phyloP scores from a whole-genome alignment of 2,888 invertebrate genomes.

The Philopedon plagiatum region DNA sequence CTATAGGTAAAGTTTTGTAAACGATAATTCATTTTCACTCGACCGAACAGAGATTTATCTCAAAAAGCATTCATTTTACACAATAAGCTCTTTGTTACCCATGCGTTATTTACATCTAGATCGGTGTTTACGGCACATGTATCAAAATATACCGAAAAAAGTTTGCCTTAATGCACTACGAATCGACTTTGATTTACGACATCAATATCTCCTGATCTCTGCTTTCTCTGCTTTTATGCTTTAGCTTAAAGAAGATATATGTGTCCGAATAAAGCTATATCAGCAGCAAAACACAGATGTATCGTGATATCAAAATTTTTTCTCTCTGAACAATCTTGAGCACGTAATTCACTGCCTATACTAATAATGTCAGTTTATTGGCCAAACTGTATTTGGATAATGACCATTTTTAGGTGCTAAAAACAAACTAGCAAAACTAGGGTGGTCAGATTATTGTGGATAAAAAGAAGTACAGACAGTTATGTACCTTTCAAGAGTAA shows the following conservation, averaged over 20 bases:
- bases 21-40: neutral
- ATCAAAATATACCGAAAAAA: slow-evolving; percentile 46
- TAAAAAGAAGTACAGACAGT: too few relatives aligned
- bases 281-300: slow-evolving; percentile 39
- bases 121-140: slow-evolving; percentile 48
- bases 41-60: neutral
- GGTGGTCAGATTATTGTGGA: too few relatives aligned
- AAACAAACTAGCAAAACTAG: too few relatives aligned
- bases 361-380: slow-evolving; percentile 3
- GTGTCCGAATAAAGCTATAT: slow-evolving; percentile 39
- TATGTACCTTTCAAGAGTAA: too few relatives aligned
- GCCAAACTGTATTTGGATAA: neutral
- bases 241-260: slow-evolving; percentile 49
- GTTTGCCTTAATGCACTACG: slow-evolving; percentile 46
- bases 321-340: slow-evolving; percentile 12
- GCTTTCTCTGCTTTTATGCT: slow-evolving; percentile 48
- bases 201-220: slow-evolving; percentile 48
- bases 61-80: slow-evolving; percentile 19
- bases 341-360: slow-evolving; percentile 33
- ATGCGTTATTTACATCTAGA: slow-evolving; percentile 42
- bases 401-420: too few relatives aligned
- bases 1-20: too few relatives aligned
- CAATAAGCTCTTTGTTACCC: slow-evolving; percentile 40
- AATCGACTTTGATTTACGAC: slow-evolving; percentile 50
- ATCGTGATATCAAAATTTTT: slow-evolving; percentile 28